Evolutionary conservation across 2,888 invertebrate species (phyloP), one percentile per base, ranked within the genome.

Genomic region (Eudemis profundana): DNA sequence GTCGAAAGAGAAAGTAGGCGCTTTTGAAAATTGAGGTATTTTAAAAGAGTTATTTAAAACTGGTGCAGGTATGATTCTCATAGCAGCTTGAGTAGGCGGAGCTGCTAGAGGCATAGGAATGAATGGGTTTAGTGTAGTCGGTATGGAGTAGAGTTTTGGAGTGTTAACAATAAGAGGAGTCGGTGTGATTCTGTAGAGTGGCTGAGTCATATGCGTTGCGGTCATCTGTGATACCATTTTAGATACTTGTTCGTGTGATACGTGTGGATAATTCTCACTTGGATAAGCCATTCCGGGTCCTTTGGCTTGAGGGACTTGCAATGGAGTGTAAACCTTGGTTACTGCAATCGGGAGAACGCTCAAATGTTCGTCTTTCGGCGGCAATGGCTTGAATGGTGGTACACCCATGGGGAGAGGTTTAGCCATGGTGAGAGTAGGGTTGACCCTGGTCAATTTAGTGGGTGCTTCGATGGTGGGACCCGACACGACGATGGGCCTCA

Each of bases 301-400:
- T 72, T 90, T 87, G 0, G 85, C 78, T 70, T 87, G 82, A 15
- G 89, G 87, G 50, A 88, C 72, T 74, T 85, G 84, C 23, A 87
- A 79, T n/a, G 89, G 86, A 33, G 86, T 76, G 80, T 85, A 87
- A 51, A 79, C 78, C 70, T 86, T 85, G 40, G 90, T 81, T 66
- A 76, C 72, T 49, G 87, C 74, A 61, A 93, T 83, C 14, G 93
- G 93, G 49, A 93, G 80, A 23, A 93, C 93, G 77, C 91, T 86
- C 61, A 94, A 91, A 5, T 94, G 94, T 21, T 91, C 90, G 69
- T 92, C 90, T 77, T 92, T 92, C 2, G 95, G 94, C 46, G 96
- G 96, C 70, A 97, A 92, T 0, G 97, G 97, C 78, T 94, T 95
- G 85, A 97, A 97, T 0, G 96, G 95, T 33, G 97, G 97, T 7